Base-by-base conservation (phyloP, 2,888 invertebrate species). In the Leptothorax acervorum region DNA sequence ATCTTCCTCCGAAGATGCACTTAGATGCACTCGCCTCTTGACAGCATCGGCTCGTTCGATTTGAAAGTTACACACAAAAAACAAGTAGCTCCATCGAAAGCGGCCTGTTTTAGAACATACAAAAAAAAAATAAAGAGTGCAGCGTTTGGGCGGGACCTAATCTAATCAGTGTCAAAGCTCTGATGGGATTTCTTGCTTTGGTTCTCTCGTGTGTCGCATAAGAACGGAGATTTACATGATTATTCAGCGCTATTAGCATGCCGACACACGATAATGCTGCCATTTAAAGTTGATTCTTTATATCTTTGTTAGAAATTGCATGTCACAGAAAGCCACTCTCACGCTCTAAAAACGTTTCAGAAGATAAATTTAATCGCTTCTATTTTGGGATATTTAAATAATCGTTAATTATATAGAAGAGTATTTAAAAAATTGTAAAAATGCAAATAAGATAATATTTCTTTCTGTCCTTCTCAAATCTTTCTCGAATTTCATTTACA, bases 11-110 rank as follows among this genome's bases (percentile, higher is more conserved):
- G 51, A 28, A 15, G 28, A 55, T 31, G 55, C 68, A 51, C 68
- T 78, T 53, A 73, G 45, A 18, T 39, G 57, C 70, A 28, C 31
- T 65, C 60, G 45, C 55, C 35, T 35, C 60, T 62, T 55, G 70
- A 71, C 73, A 60, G 55, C 62, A 53, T 45, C 76, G 35, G 74
- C 82, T 85, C 76, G 74, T 55, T 48, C 74, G 57, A 70, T 45
- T 73, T 60, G 63, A 71, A 82, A 82, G 82, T 86, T 86, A 79
- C 68, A 83, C 63, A 53, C 18, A 60, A 75, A 81, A 75, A 81
- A 83, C 83, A 82, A 83, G 86, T 87, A 83, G 78, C 65, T 45
- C 51, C 18, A 18, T 70, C 63, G 75, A 60, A 71, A 66, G 42
- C 57, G 48, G 42, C 23, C 55, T 39, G 45, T 68, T 76, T 68